phyloP scores from a whole-genome alignment of 2,113 vertebrate species.

The Prinia subflava region DNA sequence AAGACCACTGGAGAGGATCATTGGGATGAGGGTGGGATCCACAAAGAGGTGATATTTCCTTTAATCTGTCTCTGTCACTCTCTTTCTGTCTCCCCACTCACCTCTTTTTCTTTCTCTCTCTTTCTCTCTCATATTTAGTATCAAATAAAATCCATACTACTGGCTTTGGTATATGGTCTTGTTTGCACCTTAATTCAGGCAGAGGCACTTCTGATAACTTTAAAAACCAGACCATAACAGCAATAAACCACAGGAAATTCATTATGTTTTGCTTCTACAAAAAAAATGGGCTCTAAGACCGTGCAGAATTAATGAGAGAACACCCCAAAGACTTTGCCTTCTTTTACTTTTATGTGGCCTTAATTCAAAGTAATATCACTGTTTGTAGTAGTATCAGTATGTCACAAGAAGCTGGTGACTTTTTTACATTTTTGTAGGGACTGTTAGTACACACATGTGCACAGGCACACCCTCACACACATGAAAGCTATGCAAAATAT shows the following conservation, averaged over 20 bases:
- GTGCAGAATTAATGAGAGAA: background rate
- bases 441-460: background rate
- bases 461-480: background rate
- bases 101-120: background rate
- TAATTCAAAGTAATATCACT: background rate
- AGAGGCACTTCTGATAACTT: background rate
- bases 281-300: background rate
- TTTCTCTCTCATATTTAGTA: background rate
- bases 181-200: background rate
- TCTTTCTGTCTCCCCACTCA: background rate
- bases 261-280: background rate
- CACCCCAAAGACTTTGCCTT: background rate
- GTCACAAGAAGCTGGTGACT: background rate
- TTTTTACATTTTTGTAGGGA: background rate
- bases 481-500: background rate
- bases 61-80: too few relatives aligned
- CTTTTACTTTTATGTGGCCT: background rate
- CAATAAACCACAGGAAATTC: background rate
- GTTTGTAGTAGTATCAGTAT: background rate
- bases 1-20: background rate
- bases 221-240: too few relatives aligned
- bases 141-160: background rate
- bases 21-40: fast-evolving
- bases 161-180: background rate
- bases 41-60: background rate